Evolutionary conservation across 2,113 vertebrate genomes (phyloP).

Genomic region (Trochalopteron elliotii): DNA sequence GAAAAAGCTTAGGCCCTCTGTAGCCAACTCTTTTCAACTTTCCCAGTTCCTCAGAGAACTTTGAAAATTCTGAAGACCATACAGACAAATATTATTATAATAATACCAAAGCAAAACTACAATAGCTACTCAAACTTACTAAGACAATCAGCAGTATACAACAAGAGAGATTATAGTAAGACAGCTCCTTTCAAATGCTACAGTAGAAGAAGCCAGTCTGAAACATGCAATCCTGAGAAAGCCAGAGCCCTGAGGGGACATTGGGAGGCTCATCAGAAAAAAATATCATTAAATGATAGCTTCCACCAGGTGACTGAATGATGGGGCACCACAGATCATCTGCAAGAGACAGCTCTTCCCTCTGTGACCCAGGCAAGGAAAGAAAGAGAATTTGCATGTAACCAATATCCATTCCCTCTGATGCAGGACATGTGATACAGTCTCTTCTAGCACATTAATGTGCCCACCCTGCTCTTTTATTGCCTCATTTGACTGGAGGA

Average conservation of each 20-base stretch:
- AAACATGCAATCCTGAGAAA: background rate
- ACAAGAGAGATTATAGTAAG: background rate
- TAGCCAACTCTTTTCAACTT: background rate
- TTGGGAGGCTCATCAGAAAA: background rate
- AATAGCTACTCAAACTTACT: background rate
- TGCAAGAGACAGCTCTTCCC: background rate
- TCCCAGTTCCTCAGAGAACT: background rate
- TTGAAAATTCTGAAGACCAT: background rate
- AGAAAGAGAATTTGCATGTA: background rate
- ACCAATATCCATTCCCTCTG: background rate
- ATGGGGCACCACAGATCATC: background rate
- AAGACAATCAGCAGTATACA: background rate
- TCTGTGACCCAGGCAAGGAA: background rate
- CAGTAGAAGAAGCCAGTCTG: background rate
- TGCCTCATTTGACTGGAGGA: background rate
- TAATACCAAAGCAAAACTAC: background rate
- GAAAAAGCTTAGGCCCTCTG: background rate
- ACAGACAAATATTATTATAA: background rate
- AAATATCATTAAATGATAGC: background rate
- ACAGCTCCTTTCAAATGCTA: background rate
- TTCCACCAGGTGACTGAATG: background rate
- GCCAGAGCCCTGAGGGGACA: background rate
- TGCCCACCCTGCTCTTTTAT: background rate
- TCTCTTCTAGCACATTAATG: background rate
- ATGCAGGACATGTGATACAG: background rate